A percentile compares a stretch with the other conserved stretches of the same genome.
These are phyloP conservation scores for Mesorhabditis belari DNA, from an alignment of 2,888 invertebrate species.

Conservation along the genomic window DNA sequence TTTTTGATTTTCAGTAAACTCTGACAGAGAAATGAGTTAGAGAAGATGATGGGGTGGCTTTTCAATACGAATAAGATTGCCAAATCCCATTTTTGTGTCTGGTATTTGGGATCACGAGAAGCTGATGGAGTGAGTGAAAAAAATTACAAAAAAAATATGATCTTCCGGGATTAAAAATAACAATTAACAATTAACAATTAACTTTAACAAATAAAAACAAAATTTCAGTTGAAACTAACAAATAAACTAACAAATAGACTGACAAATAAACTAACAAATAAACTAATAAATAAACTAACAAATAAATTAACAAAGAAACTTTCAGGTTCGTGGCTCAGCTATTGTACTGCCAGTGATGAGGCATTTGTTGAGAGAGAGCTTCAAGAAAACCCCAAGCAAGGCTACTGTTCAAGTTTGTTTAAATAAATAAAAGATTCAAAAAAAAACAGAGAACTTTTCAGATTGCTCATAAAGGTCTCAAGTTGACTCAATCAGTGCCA, in stretches of 20 bases:
- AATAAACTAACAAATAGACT: too few relatives aligned
- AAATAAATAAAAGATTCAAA: too few relatives aligned
- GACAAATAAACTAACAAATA: too few relatives aligned
- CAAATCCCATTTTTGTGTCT: conserved; percentile 59
- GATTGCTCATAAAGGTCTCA: conserved; percentile 76
- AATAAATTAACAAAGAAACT: too few relatives aligned
- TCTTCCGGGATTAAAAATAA: too few relatives aligned
- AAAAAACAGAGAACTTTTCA: conserved; percentile 23
- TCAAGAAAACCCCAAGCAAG: conserved; percentile 36
- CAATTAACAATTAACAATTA: too few relatives aligned
- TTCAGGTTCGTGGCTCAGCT: not conserved
- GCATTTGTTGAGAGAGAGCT: conserved; percentile 35
- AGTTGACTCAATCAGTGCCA: conserved; percentile 76
- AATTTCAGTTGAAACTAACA: too few relatives aligned
- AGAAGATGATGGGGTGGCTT: not conserved
- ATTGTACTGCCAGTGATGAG: conserved; percentile 44
- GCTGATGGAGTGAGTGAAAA: conserved; percentile 76
- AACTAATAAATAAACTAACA: too few relatives aligned
- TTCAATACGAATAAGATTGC: conserved; percentile 20
- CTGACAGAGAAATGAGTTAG: not conserved
- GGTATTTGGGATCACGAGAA: conserved; percentile 85
- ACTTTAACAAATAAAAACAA: too few relatives aligned
- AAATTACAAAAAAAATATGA: too few relatives aligned
- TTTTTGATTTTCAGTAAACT: too few relatives aligned
- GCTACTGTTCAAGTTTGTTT: conserved; percentile 49